Percentiles rank a stretch among this genome's conserved stretches.
Evolutionary conservation across 2,113 vertebrate genomes (phyloP).

Genomic region (Corythornis cristatus): DNA sequence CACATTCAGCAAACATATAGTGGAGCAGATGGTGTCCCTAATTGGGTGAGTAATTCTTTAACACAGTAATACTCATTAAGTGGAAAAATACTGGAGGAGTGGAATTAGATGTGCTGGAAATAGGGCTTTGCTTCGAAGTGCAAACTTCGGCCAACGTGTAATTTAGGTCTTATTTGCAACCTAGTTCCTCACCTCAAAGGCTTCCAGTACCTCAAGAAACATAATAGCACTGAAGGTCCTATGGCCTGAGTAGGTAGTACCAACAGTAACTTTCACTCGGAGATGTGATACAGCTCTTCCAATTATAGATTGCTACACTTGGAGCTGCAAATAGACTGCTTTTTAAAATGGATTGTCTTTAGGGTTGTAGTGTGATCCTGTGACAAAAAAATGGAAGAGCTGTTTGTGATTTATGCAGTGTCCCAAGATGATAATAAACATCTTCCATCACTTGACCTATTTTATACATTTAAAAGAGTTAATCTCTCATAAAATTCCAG

Average conservation of each 20-base stretch:
- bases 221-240: not conserved
- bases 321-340: fast-evolving
- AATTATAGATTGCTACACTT: fast-evolving
- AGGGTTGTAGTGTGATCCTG: fast-evolving
- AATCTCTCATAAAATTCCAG: not conserved
- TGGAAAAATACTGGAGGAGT: conserved; percentile 13
- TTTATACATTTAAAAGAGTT: not conserved
- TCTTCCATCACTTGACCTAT: not conserved
- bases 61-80: conserved; percentile 4
- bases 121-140: not conserved
- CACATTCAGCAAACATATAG: conserved; percentile 92
- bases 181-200: not conserved
- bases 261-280: not conserved
- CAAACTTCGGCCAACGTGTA: not conserved
- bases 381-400: not conserved
- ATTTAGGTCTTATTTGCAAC: not conserved
- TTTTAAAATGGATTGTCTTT: not conserved
- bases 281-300: not conserved
- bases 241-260: not conserved
- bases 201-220: not conserved
- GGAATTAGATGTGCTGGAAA: not conserved
- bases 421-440: not conserved
- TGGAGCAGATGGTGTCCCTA: conserved; percentile 93
- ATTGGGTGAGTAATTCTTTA: conserved; percentile 89
- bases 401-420: not conserved